These are phyloP conservation scores for Dromococcyx pavoninus DNA, from an alignment of 2,797 vertebrate species.

Conservation along the genomic window DNA sequence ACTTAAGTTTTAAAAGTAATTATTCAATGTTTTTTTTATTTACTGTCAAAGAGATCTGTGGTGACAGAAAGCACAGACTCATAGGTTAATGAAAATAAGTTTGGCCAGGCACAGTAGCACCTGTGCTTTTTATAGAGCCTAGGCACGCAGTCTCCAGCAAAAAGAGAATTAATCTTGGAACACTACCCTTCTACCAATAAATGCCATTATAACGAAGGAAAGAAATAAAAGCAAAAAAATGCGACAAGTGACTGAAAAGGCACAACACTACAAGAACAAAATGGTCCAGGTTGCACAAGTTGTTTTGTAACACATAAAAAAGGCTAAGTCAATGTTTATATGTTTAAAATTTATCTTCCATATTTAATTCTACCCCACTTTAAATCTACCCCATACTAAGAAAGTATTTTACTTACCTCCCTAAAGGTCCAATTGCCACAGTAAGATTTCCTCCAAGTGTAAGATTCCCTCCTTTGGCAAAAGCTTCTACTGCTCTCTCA, in stretches of 20 bases:
- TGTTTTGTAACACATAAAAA: not conserved
- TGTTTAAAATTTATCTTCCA: not conserved
- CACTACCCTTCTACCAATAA: not conserved
- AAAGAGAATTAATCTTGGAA: not conserved
- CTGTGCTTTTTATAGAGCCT: not conserved
- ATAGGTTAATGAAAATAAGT: not conserved
- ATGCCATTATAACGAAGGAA: not conserved
- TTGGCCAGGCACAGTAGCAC: not conserved
- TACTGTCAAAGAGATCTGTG: not conserved
- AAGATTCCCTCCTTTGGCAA: conserved; percentile 95
- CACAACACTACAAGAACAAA: not conserved
- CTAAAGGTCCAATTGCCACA: conserved; percentile 92
- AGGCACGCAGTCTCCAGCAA: not conserved
- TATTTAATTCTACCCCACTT: not conserved
- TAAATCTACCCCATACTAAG: not conserved
- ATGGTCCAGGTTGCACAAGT: not conserved
- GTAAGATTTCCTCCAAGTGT: conserved; percentile 95
- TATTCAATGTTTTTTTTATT: not conserved
- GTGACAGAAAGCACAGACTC: not conserved
- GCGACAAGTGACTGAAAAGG: not conserved
- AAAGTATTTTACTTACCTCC: conserved; percentile 80
- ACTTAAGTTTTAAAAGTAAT: not conserved
- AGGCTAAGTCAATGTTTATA: not conserved
- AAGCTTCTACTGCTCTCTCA: conserved; percentile 90
- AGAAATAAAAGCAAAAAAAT: not conserved